These are phyloP conservation scores for Grammomys surdaster DNA, from an alignment of 2,113 vertebrate species.

Conservation along the genomic window DNA sequence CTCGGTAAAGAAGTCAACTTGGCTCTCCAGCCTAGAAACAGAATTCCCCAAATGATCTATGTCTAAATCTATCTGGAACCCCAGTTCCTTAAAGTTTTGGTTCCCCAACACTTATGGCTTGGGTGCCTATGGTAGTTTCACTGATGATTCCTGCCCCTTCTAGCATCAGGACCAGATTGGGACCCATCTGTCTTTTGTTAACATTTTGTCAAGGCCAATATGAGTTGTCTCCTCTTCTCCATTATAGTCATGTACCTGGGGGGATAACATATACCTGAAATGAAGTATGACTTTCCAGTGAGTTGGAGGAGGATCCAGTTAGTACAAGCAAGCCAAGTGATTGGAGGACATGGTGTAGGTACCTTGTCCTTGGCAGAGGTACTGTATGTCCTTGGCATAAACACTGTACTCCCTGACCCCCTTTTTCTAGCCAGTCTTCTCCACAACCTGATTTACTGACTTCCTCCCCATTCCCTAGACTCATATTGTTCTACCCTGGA, in stretches of 20 bases:
- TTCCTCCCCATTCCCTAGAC: background rate
- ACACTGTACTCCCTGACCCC: background rate
- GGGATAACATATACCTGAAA: background rate
- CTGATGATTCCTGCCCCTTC: background rate
- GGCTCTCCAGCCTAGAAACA: background rate
- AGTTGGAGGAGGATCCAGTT: background rate
- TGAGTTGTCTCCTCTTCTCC: background rate
- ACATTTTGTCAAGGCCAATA: background rate
- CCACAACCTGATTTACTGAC: background rate
- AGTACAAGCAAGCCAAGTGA: background rate
- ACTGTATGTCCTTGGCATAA: background rate
- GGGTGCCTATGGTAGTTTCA: background rate
- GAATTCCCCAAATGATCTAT: background rate
- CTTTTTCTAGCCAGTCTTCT: background rate
- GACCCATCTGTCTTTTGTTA: background rate
- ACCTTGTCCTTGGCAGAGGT: background rate
- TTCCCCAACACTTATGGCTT: background rate
- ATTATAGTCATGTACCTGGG: background rate
- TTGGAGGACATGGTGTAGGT: background rate
- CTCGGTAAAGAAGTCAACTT: background rate
- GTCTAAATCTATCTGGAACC: background rate
- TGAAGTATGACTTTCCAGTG: background rate
- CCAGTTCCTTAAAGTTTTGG: background rate
- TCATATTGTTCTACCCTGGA: background rate
- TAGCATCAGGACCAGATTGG: background rate